These are phyloP conservation scores for Gobiocypris rarus DNA, from an alignment of 2,113 vertebrate species.

Conservation along the genomic window DNA sequence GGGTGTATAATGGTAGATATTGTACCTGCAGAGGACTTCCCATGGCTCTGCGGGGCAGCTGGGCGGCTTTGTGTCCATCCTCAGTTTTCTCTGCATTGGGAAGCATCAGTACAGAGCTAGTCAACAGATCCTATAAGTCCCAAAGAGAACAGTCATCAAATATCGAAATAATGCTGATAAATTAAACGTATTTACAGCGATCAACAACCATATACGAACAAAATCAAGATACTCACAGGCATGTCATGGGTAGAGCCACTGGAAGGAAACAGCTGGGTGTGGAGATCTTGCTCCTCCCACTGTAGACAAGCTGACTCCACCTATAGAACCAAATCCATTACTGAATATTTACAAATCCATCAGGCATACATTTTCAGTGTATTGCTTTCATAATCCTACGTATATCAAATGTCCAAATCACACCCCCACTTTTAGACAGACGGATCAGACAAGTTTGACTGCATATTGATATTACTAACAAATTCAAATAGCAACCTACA, in stretches of 20 bases:
- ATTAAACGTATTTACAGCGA: not conserved
- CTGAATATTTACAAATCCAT: not conserved
- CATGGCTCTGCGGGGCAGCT: slow-evolving; percentile 81
- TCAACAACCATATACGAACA: not conserved
- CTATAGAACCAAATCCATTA: slow-evolving; percentile 71
- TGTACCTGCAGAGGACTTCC: slow-evolving; percentile 86
- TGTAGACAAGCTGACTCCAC: slow-evolving; percentile 90
- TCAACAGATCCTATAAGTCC: slow-evolving; percentile 85
- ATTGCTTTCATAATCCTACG: not conserved
- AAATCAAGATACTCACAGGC: slow-evolving; percentile 82
- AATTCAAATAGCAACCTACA: slow-evolving; percentile 25
- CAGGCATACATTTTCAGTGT: not conserved
- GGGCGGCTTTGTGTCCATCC: slow-evolving; percentile 84
- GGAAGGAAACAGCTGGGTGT: slow-evolving; percentile 88
- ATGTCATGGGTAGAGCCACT: slow-evolving; percentile 81
- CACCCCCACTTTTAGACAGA: too few relatives aligned
- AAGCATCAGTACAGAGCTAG: slow-evolving; percentile 89
- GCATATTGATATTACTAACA: slow-evolving; percentile 28
- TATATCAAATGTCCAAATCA: not conserved
- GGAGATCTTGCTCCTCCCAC: slow-evolving; percentile 90
- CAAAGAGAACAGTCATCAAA: slow-evolving; percentile 39
- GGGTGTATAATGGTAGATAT: not conserved
- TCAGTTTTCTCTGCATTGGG: slow-evolving; percentile 82
- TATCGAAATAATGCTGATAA: not conserved
- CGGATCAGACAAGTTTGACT: slow-evolving; percentile 9